phyloP scores from a whole-genome alignment of 1,140 invertebrate species.

The Lasioglossum albipes region DNA sequence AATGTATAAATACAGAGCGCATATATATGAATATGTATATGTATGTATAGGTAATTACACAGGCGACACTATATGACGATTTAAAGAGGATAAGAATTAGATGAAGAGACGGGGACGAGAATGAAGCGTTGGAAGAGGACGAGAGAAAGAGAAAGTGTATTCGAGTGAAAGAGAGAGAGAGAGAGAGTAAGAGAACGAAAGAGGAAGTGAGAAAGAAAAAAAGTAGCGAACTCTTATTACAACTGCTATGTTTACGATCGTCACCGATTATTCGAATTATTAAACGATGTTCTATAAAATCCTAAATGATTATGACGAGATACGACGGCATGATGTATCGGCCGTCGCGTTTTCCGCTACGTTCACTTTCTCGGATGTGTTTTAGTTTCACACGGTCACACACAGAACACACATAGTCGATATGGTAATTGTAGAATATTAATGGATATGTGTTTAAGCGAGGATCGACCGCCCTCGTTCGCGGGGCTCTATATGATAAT shows the following conservation, averaged over 20 bases:
- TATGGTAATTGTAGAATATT: conserved; percentile 77
- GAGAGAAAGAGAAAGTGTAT: too few species aligned
- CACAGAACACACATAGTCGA: conserved; percentile 66
- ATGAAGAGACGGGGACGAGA: too few species aligned
- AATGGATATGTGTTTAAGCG: conserved; percentile 77
- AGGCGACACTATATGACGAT: conserved; percentile 65
- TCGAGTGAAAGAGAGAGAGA: too few species aligned
- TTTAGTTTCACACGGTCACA: conserved; percentile 58
- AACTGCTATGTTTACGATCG: conserved; percentile 76
- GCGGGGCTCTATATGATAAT: conserved; percentile 70
- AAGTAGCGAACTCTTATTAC: conserved; percentile 73
- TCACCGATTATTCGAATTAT: conserved; percentile 65
- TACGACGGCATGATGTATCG: conserved; percentile 10
- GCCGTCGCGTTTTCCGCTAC: conserved; percentile 53
- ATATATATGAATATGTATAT: conserved; percentile 75
- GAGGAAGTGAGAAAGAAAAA: conserved; percentile 38
- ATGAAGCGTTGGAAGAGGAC: too few species aligned
- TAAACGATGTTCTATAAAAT: conserved; percentile 65
- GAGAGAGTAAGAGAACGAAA: background rate
- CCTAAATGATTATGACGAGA: conserved; percentile 67
- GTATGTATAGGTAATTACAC: conserved; percentile 74
- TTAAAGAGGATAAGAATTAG: conserved; percentile 6
- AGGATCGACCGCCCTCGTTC: conserved; percentile 68
- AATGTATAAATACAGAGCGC: conserved; percentile 69
- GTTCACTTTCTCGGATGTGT: conserved; percentile 58